These are phyloP conservation scores for Dicrurus megarhynchus DNA, from an alignment of 2,113 vertebrate genomes.

Conservation along the genomic window DNA sequence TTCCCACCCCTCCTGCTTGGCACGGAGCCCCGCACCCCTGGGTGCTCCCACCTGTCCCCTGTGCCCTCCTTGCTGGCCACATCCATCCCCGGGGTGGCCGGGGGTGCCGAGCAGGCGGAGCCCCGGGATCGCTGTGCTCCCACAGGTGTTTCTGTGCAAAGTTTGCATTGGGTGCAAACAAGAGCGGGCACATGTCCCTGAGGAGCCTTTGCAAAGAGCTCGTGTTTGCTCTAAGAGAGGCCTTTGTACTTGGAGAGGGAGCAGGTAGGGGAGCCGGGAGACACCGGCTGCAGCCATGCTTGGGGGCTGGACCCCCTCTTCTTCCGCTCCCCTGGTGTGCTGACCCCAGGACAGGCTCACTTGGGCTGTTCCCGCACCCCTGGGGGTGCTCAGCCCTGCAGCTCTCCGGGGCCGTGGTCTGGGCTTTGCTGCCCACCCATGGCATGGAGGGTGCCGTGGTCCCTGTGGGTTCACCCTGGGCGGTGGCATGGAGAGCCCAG, in stretches of 20 bases:
- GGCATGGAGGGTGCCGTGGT: accelerated
- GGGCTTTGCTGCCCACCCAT: background rate
- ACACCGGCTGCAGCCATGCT: background rate
- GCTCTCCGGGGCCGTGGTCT: accelerated
- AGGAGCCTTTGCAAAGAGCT: slow-evolving; percentile 48
- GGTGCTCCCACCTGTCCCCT: background rate
- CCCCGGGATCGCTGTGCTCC: background rate
- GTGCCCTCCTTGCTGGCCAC: background rate
- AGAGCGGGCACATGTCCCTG: slow-evolving; percentile 50
- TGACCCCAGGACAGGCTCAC: accelerated
- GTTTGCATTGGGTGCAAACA: slow-evolving; percentile 61
- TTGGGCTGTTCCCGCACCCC: accelerated
- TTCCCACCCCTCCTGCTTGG: background rate
- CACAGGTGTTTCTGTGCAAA: slow-evolving; percentile 42
- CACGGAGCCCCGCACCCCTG: background rate
- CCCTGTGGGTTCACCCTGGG: accelerated
- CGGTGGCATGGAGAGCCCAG: background rate
- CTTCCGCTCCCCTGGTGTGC: accelerated
- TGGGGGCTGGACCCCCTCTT: background rate
- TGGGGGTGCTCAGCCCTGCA: background rate
- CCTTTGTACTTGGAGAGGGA: slow-evolving; percentile 59
- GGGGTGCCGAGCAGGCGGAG: background rate
- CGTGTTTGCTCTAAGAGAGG: slow-evolving; percentile 50
- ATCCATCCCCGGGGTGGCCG: accelerated
- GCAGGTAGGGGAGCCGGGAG: background rate